A percentile compares a stretch with the other conserved stretches of the same genome.
Evolutionary conservation across 2,888 invertebrate species (phyloP).

Genomic region (Nemurella pictetii): DNA sequence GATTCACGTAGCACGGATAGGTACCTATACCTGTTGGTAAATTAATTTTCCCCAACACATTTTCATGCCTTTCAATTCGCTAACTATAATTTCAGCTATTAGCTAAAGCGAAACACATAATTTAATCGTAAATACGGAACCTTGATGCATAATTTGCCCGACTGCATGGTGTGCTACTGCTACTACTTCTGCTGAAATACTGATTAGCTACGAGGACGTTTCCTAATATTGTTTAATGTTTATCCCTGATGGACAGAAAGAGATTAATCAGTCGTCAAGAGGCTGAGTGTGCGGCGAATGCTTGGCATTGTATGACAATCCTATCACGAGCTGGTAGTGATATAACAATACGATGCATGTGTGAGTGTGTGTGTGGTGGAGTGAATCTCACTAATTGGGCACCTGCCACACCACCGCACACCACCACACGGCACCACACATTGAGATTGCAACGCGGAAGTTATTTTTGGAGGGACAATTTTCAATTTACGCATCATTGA

Average conservation of each 20-base stretch:
- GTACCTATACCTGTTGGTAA: background rate
- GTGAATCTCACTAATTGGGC: background rate
- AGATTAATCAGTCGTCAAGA: background rate
- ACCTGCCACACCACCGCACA: too few relatives aligned
- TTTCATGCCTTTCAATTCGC: background rate
- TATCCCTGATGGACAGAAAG: background rate
- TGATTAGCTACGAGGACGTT: background rate
- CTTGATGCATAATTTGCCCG: background rate
- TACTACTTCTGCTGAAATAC: background rate
- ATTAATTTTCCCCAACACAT: background rate
- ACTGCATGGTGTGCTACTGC: background rate
- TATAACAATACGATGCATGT: background rate
- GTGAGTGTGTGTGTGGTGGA: background rate
- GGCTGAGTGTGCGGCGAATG: background rate
- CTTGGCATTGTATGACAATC: background rate
- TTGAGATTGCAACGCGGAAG: background rate
- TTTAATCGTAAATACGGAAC: background rate
- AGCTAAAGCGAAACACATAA: background rate
- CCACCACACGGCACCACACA: too few relatives aligned
- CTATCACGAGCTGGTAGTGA: background rate
- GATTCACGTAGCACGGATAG: background rate
- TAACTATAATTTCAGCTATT: background rate
- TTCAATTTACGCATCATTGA: background rate
- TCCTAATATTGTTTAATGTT: background rate
- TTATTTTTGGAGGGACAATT: background rate